Conservation (phyloP, 2,888 invertebrate species). For the Plagiodera versicolora region DNA sequence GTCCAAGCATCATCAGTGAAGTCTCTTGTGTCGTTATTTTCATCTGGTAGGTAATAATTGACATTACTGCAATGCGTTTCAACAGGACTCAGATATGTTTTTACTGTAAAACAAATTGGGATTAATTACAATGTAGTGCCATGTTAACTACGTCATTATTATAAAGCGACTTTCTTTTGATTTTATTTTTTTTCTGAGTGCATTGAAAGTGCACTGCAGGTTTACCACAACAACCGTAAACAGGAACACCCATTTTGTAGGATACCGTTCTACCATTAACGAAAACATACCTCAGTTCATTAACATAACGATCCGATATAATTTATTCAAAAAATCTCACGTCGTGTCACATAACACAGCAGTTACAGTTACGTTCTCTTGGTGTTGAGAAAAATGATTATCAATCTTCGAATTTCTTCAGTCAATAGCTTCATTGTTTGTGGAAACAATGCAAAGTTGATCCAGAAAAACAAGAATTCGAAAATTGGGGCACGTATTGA, state of each 20-base stretch:
- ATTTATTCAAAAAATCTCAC: constrained; percentile 17
- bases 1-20: constrained; percentile 84
- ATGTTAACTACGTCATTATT: no score
- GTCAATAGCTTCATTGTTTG: constrained; percentile 14
- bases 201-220: no score
- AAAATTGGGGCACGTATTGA: constrained; percentile 8
- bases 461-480: neutral
- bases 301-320: constrained; percentile 13
- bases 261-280: constrained; percentile 9
- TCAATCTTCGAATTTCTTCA: neutral
- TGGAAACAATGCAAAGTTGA: constrained; percentile 9
- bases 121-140: no score
- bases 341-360: constrained; percentile 12
- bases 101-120: constrained; percentile 64
- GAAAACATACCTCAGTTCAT: constrained; percentile 7
- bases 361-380: constrained; percentile 6
- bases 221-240: no score
- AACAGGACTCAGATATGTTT: constrained; percentile 86
- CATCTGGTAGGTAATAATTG: constrained; percentile 90
- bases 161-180: no score
- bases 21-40: constrained; percentile 78
- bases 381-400: constrained; percentile 10
- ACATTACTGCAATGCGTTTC: constrained; percentile 95
- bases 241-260: neutral
- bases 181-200: no score